Evolutionary conservation across 2,797 vertebrate species (phyloP), one percentile per base, ranked within the genome.

Genomic region (Hafferia zeledoni): DNA sequence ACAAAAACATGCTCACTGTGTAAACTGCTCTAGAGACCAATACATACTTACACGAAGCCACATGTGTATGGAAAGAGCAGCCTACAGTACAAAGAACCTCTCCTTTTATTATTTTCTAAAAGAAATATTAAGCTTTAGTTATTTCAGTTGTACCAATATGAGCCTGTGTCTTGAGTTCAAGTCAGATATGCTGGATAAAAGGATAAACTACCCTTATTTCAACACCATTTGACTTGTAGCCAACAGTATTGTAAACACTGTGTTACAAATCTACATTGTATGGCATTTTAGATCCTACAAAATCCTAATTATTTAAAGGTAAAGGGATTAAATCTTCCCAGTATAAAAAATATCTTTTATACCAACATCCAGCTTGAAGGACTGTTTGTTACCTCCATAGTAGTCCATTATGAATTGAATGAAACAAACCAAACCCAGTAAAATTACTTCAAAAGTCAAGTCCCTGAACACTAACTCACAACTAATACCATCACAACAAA

Each of bases 161-260:
- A 82, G 49, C 24, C 46, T 24, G 13, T 41, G 31, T 46, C 57
- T 69, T 69, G 41, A 52, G 39, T 70, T 95, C 63, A 77, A 67
- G 70, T 50, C 85, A 94, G 61, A 78, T 30, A 41, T 80, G 49
- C 77, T 88, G 90, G 90, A 78, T 70, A 87, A 79, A 93, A 61
- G 61, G 50, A 44, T 71, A 76, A 90, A 60, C 44, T 87, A 83
- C 70, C 33, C 52, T 90, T 13, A 93, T 55, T 90, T 80, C 70
- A 90, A 79, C 46, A 85, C 11, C 60, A 57, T 47, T 47, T 90
- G 75, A 56, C 50, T 60, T 68, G 55, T 15, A 85, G 53, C 67
- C 85, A 88, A 75, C 30, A 82, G 59, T 44, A 83, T 12, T 63
- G 65, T 80, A 93, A 90, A 75, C 71, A 88, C 78, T 70, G 55